Evolutionary conservation across 2,113 vertebrate genomes (phyloP).

Genomic region (Sorex araneus): DNA sequence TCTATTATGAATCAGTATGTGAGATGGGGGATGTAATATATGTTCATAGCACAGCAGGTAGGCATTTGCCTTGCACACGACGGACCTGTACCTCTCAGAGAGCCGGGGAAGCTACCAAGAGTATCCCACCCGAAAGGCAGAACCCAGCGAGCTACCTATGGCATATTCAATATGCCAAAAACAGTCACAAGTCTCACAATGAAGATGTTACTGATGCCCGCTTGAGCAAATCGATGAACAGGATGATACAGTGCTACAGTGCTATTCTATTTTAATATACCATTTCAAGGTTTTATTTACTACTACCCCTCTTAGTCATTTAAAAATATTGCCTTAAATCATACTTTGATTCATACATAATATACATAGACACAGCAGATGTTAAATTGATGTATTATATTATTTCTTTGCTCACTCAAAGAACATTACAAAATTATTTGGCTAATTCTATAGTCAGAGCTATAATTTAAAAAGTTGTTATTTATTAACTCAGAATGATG

Average conservation of each 20-base stretch:
- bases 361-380: background rate
- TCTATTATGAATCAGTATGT: background rate
- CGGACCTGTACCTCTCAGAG: no score
- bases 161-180: no score
- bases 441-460: background rate
- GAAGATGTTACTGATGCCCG: no score
- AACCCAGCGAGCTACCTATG: no score
- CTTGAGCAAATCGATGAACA: no score
- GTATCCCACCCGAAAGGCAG: no score
- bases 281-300: no score
- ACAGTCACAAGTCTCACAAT: no score
- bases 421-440: background rate
- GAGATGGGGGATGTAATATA: background rate
- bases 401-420: background rate
- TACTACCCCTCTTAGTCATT: background rate
- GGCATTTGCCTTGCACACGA: no score
- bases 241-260: no score
- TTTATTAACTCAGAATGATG: background rate
- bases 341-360: background rate
- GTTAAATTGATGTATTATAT: background rate
- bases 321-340: slow-evolving; percentile 47
- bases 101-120: no score
- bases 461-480: background rate
- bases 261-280: slow-evolving; percentile 54
- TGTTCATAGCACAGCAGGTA: no score